These are phyloP conservation scores for Schizothorax lantsangensis DNA, from an alignment of 2,797 vertebrate species.

Conservation along the genomic window DNA sequence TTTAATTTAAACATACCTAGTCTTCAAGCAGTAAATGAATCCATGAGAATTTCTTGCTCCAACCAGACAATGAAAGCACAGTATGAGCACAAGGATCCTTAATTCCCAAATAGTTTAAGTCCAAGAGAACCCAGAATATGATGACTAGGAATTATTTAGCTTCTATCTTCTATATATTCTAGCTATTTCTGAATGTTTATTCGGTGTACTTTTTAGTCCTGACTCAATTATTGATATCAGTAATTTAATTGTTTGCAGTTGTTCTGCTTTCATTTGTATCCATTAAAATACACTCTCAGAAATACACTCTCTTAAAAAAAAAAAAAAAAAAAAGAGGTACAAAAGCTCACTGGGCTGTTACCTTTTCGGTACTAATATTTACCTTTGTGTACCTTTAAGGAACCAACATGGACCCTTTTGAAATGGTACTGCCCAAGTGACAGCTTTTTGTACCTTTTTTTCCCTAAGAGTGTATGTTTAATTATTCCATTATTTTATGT, in stretches of 20 bases:
- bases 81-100: background rate
- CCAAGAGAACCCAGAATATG: background rate
- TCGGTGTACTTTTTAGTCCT: background rate
- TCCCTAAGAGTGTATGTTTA: background rate
- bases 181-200: background rate
- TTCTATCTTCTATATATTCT: background rate
- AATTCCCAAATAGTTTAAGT: constrained; percentile 8
- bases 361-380: background rate
- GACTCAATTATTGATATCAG: background rate
- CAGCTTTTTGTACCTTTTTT: background rate
- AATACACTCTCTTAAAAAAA: no score
- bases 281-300: background rate
- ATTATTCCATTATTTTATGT: background rate
- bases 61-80: background rate
- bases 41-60: background rate
- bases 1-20: background rate
- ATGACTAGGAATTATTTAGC: constrained; percentile 46
- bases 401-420: background rate
- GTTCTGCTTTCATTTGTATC: background rate
- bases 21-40: background rate
- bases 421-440: background rate
- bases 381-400: background rate
- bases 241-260: background rate
- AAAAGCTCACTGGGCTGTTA: background rate
- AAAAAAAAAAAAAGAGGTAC: background rate